phyloP scores from a whole-genome alignment of 2,113 vertebrate genomes.

The Chrysemys picta region DNA sequence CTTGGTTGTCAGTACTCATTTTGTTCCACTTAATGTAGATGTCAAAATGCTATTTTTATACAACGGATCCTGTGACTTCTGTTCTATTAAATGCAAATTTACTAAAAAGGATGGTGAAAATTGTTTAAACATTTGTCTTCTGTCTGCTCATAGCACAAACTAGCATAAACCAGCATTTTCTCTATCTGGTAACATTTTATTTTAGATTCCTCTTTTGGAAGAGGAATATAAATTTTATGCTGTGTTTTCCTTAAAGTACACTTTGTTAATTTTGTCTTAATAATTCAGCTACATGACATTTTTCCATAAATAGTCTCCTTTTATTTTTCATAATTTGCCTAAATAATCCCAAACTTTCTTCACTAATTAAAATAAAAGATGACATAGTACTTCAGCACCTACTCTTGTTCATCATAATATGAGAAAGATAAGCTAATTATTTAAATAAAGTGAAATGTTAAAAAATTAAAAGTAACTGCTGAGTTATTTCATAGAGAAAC shows the following conservation, averaged over 20 bases:
- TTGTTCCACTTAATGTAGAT: not conserved
- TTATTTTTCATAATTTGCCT: not conserved
- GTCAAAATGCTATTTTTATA: not conserved
- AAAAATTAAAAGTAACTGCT: not conserved
- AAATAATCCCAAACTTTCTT: not conserved
- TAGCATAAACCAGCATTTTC: not conserved
- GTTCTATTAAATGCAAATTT: conserved; percentile 19
- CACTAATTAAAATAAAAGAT: not conserved
- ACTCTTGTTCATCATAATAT: not conserved
- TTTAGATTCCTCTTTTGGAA: not conserved
- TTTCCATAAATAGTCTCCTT: not conserved
- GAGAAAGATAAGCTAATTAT: not conserved
- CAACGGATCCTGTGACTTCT: not conserved
- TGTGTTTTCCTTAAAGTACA: not conserved
- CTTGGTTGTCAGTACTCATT: conserved; percentile 28
- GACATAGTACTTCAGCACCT: not conserved
- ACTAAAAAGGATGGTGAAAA: not conserved
- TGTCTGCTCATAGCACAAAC: not conserved
- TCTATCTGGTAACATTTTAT: not conserved
- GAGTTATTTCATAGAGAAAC: not conserved
- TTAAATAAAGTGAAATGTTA: not conserved
- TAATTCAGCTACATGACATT: not conserved
- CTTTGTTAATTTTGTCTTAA: not conserved
- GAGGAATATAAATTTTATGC: not conserved
- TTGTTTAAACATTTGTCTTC: not conserved